These are phyloP conservation scores for Acomys russatus DNA, from an alignment of 2,797 vertebrate species.

Conservation along the genomic window DNA sequence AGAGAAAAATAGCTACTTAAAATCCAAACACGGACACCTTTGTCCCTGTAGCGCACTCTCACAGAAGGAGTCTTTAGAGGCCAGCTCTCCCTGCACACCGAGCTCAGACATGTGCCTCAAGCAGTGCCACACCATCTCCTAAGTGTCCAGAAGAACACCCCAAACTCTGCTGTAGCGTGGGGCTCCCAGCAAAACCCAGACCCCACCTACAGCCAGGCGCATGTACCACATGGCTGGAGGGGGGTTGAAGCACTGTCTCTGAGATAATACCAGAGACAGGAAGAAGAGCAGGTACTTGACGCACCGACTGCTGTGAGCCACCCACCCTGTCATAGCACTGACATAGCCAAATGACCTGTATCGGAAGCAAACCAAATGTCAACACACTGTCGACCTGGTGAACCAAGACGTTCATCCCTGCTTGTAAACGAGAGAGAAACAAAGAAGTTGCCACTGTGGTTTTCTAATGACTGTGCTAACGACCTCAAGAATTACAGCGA, in stretches of 20 bases:
- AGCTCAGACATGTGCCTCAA: not conserved
- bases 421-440: slow-evolving; percentile 58
- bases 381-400: slow-evolving; percentile 84
- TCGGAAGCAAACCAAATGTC: slow-evolving; percentile 70
- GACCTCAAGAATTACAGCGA: slow-evolving; percentile 54
- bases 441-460: slow-evolving; percentile 51
- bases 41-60: not conserved
- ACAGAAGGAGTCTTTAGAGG: not conserved
- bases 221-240: not conserved
- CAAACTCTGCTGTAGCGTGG: not conserved
- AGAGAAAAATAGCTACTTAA: slow-evolving; percentile 42
- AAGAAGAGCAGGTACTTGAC: not conserved
- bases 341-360: slow-evolving; percentile 55
- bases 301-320: not conserved
- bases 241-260: slow-evolving; percentile 33
- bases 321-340: not conserved
- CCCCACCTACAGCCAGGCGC: not conserved
- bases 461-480: slow-evolving; percentile 66
- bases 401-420: slow-evolving; percentile 61
- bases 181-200: not conserved
- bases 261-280: not conserved
- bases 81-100: not conserved
- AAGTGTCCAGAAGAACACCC: not conserved
- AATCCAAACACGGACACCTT: not conserved
- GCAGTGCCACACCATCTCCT: not conserved